Base-by-base conservation (phyloP, 2,113 vertebrate species). In the Sigmodon hispidus region DNA sequence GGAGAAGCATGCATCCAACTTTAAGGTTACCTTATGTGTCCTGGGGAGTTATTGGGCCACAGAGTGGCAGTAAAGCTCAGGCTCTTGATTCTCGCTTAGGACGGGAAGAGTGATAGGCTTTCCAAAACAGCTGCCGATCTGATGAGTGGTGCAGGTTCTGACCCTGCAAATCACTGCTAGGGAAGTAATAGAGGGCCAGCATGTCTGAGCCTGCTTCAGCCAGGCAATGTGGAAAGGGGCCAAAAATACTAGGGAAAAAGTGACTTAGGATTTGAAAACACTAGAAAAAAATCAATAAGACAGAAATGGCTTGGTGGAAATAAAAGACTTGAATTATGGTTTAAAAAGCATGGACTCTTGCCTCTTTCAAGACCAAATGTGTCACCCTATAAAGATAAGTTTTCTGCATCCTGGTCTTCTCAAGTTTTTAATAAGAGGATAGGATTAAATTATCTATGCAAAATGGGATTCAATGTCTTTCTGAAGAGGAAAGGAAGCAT, bases 201-300 rank as follows among this genome's bases (percentile, higher is more conserved):
- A 17, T 55, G 13, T 55, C 21, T 43, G 40, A 91, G 55, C 43
- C 70, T 73, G 57, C 65, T 89, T 77, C 69, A 89, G 34, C 57
- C 48, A 55, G 21, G 22, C 43, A 81, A 36, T 7, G 1, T 69
- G 61, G 90, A 96, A 93, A 43, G 43, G 85, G 43, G 73, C 65
- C 73, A 81, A 89, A 65, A 86, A 80, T 48, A 52, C 45, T 52
- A 59, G 29, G 72, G 36, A 77, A 26, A 75, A 91, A 72, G 77
- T 61, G 59, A 72, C 67, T 95, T 57, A 77, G 77, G 40, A 86
- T 76, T 95, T 91, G 73, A 72, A 96, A 84, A 77, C 40, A 96
- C 3, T 12, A 43, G 70, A 22, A 22, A 85, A 45, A 93, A 90
- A 31, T 50, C 13, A 93, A 93, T 80, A 93, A 72, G 94, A 87